A percentile compares a stretch with the other conserved stretches of the same genome.
phyloP scores from a whole-genome alignment of 1,140 invertebrate genomes.

The Panulirus ornatus region DNA sequence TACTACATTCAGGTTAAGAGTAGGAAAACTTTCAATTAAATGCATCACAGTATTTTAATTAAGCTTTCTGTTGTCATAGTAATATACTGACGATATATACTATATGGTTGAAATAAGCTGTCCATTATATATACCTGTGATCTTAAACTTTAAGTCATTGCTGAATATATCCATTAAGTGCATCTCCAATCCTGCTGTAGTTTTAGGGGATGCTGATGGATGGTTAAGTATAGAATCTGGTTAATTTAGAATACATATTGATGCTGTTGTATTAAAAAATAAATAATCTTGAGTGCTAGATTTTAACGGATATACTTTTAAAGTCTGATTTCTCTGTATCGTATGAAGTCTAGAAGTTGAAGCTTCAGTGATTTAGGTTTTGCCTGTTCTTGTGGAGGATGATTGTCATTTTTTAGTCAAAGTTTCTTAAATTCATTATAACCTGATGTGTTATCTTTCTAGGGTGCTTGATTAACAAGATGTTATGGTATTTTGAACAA shows the following conservation, averaged over 20 bases:
- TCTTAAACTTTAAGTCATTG: not conserved
- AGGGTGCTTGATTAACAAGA: no score
- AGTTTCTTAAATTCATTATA: no score
- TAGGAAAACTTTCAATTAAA: not conserved
- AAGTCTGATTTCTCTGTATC: not conserved
- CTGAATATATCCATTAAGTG: not conserved
- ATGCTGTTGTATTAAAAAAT: not conserved
- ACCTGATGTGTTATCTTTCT: no score
- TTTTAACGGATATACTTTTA: not conserved
- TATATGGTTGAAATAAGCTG: not conserved
- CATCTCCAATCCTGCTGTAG: not conserved
- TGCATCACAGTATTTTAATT: not conserved
- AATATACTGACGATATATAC: conserved; percentile 4
- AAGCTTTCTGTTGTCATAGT: not conserved
- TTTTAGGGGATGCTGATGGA: not conserved
- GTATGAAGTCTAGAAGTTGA: no score
- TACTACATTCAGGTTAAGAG: no score
- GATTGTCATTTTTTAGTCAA: no score
- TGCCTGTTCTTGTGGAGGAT: no score
- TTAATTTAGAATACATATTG: not conserved
- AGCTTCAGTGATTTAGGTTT: no score
- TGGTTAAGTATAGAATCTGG: not conserved
- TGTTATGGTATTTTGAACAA: no score
- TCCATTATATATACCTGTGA: not conserved
- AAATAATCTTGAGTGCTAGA: not conserved